Evolutionary conservation across 2,797 vertebrate species (phyloP), one percentile per base, ranked within the genome.

Genomic region (Benthosema pterotum): DNA sequence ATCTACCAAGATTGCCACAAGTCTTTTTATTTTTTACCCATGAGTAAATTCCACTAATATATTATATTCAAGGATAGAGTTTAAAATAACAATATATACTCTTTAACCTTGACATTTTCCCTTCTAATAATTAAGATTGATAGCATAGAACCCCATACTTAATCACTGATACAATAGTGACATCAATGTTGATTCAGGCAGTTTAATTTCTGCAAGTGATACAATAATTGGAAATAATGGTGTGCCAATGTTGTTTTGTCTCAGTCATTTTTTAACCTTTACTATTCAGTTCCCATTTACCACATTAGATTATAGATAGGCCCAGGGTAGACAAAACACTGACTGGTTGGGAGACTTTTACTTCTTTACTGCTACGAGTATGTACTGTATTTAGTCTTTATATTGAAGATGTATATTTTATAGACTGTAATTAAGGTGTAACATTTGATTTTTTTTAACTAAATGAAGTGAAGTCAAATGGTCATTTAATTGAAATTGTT

Each of bases 371-470:
- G 56, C 46, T 45, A 53, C 19, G 22, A 47, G 56, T 13, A 15
- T 13, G n/a, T 15, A 13, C 11, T 51, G 49, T 60, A 59, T 59
- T 57, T 71, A 46, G 60, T 57, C 74, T 79, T 81, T 83, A 58
- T 78, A 80, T 60, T 43, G 50, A 71, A 75, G 63, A 68, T 49
- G n/a, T 52, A 52, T 22, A 52, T 52, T 61, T 82, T 78, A 72
- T 75, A 75, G 60, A 69, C 52, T 65, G 57, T 71, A 72, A 72
- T 60, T 71, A 67, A 58, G 38, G 51, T 71, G 68, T 68, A 55
- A 72, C 56, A 58, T 65, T 72, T 67, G 60, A 70, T 80, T 80
- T 80, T 80, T 80, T 69, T 55, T 80, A 77, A 57, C 59, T 57
- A 47, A 64, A 51, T 54, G 9, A 50, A 63, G 38, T 13, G 42